Conservation (phyloP, 2,113 vertebrate species). For the Hippoglossus stenolepis region DNA sequence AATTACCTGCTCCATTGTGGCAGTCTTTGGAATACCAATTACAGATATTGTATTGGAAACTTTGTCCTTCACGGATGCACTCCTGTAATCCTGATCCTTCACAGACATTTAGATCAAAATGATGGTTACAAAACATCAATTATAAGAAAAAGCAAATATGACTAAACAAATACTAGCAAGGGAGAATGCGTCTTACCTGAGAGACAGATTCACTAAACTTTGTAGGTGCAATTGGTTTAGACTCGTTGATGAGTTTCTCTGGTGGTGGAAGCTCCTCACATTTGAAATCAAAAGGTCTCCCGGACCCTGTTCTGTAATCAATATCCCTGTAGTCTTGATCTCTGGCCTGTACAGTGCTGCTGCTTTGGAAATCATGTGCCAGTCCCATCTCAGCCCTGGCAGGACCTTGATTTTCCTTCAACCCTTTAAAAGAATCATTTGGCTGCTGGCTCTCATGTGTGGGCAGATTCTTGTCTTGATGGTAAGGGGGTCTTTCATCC, state of each 20-base stretch:
- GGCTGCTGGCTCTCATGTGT: conserved; percentile 46
- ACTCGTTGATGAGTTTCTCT: conserved; percentile 82
- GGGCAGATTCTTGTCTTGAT: conserved; percentile 65
- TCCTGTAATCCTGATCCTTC: conserved; percentile 97
- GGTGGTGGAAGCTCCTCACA: conserved; percentile 84
- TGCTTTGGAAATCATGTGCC: conserved; percentile 84
- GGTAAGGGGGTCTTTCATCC: conserved; percentile 64
- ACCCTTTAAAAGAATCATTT: conserved; percentile 69
- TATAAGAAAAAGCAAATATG: not conserved
- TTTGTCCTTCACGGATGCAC: conserved; percentile 87
- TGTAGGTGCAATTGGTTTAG: conserved; percentile 64
- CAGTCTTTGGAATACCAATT: conserved; percentile 92
- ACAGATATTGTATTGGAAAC: conserved; percentile 92
- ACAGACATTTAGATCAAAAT: conserved; percentile 37
- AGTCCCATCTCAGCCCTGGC: conserved; percentile 54
- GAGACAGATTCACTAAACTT: conserved; percentile 79
- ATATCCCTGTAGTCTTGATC: conserved; percentile 96
- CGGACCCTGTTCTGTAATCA: conserved; percentile 90
- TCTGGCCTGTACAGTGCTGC: conserved; percentile 85
- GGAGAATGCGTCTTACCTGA: conserved; percentile 68
- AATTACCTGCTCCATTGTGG: conserved; percentile 94
- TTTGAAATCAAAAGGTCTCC: conserved; percentile 88
- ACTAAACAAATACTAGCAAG: not conserved
- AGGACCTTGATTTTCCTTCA: conserved; percentile 70
- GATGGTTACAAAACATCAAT: conserved; percentile 37